Percentiles rank a stretch among this genome's conserved stretches.
Evolutionary conservation across 2,888 invertebrate genomes (phyloP).

Genomic region (Tineola bisselliella): DNA sequence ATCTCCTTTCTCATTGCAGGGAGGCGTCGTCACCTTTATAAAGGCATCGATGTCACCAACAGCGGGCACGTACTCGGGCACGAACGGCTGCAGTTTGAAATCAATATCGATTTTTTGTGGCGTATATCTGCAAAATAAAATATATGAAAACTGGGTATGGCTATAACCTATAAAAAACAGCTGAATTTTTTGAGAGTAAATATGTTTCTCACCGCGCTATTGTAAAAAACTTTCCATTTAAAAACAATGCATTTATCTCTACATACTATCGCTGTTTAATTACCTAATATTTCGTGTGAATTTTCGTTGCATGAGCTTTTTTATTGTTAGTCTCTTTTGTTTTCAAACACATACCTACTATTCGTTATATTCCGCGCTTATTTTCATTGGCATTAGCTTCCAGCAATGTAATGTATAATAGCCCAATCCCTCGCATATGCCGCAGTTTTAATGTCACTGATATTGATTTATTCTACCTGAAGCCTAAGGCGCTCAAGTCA

Average conservation of each 20-base stretch:
- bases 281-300: neutral
- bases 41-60: conserved; percentile 99
- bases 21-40: conserved; percentile 90
- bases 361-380: too few relatives aligned
- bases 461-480: too few relatives aligned
- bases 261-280: neutral
- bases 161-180: too few relatives aligned
- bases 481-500: too few relatives aligned
- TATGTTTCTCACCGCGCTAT: too few relatives aligned
- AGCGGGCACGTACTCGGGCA: conserved; percentile 96
- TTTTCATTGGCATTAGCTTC: too few relatives aligned
- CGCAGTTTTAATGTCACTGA: too few relatives aligned
- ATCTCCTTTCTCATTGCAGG: conserved; percentile 47
- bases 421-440: too few relatives aligned
- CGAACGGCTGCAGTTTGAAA: conserved; percentile 90
- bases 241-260: neutral
- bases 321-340: too few relatives aligned
- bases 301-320: neutral
- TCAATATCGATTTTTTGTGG: conserved; percentile 92
- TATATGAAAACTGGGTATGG: neutral
- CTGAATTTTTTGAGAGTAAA: too few relatives aligned
- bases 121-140: conserved; percentile 74
- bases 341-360: too few relatives aligned
- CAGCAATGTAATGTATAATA: too few relatives aligned
- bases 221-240: neutral